Percentiles rank a stretch among this genome's conserved stretches.
Conservation (phyloP, 2,113 vertebrate genomes). For the Tonatia bakeri region DNA sequence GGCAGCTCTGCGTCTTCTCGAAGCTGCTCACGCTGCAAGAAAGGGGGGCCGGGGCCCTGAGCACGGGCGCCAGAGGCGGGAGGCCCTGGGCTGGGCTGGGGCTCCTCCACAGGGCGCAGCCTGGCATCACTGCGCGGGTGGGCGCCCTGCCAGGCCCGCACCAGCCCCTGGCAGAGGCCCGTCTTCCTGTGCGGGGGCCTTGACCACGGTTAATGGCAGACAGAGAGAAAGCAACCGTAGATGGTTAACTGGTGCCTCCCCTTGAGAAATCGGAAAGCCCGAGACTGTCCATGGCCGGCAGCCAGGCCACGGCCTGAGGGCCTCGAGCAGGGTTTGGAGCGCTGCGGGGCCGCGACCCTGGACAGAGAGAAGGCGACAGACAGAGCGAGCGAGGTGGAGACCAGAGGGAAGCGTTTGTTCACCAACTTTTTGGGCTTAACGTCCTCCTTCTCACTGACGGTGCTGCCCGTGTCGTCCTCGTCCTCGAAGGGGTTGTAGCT, state of each 20-base stretch:
- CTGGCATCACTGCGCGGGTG: rapidly evolving
- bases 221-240: slow-evolving; percentile 54
- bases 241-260: slow-evolving; percentile 62
- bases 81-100: background rate
- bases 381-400: slow-evolving; percentile 47
- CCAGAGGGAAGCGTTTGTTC: slow-evolving; percentile 81
- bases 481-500: slow-evolving; percentile 97
- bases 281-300: background rate
- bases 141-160: background rate
- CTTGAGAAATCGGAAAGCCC: slow-evolving; percentile 51
- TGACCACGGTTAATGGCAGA: slow-evolving; percentile 16
- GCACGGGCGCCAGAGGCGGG: rapidly evolving
- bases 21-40: slow-evolving; percentile 85
- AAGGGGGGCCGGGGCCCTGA: background rate
- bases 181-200: background rate
- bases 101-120: background rate
- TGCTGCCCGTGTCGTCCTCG: slow-evolving; percentile 90
- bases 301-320: slow-evolving; percentile 7
- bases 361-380: slow-evolving; percentile 72
- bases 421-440: slow-evolving; percentile 97
- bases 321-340: slow-evolving; percentile 68
- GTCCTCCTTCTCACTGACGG: slow-evolving; percentile 92
- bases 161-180: background rate
- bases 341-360: slow-evolving; percentile 54
- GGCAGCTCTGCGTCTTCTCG: slow-evolving; percentile 87